phyloP scores from a whole-genome alignment of 2,113 vertebrate species.

The Myiagra hebetior region DNA sequence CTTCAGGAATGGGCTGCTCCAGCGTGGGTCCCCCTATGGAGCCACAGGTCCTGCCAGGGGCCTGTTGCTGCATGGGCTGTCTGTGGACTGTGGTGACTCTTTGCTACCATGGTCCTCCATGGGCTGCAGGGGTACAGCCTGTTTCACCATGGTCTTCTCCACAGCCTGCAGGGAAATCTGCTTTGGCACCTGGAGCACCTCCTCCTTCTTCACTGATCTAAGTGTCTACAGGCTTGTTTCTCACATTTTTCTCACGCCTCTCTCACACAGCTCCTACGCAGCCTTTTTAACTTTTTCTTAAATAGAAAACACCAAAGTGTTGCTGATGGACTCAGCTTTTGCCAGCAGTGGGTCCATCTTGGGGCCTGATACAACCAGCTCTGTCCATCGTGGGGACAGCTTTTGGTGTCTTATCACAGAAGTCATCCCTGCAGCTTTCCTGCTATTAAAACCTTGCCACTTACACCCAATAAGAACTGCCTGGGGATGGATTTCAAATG shows the following conservation, averaged over 20 bases:
- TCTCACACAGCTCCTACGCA: background rate
- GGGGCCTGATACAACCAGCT: background rate
- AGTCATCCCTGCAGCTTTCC: background rate
- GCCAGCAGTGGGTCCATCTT: background rate
- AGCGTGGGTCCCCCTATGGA: rapidly evolving
- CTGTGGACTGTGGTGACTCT: background rate
- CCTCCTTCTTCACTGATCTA: background rate
- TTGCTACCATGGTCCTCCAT: background rate
- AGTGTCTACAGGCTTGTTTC: background rate
- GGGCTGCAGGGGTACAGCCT: background rate
- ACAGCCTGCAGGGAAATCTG: background rate
- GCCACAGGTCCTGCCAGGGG: background rate
- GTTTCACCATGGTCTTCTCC: background rate
- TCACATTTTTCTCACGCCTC: background rate
- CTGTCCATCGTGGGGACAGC: background rate
- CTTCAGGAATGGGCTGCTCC: background rate
- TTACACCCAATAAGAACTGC: background rate
- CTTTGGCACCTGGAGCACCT: background rate
- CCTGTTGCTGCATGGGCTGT: background rate
- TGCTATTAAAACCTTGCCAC: background rate
- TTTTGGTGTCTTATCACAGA: background rate
- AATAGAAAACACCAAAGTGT: background rate
- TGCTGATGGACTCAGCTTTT: background rate
- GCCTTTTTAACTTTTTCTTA: background rate
- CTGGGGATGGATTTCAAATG: background rate